Conservation (phyloP, 2,797 vertebrate genomes). For the Limosa lapponica region DNA sequence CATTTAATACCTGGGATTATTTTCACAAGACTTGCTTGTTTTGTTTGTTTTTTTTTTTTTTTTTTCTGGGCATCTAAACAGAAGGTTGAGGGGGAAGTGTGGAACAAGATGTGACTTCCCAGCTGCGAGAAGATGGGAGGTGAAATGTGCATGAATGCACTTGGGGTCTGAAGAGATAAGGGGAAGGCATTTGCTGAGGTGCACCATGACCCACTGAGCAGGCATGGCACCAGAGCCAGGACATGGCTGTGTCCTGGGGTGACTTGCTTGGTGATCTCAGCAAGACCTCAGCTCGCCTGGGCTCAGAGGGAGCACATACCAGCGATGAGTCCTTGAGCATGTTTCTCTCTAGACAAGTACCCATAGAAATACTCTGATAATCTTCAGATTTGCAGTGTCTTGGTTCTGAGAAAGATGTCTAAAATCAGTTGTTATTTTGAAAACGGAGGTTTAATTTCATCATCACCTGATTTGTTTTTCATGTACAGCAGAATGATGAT, state of each 20-base stretch:
- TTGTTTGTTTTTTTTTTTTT: not conserved
- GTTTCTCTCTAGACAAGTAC: not conserved
- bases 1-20: not conserved
- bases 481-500: not conserved
- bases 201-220: rapidly evolving
- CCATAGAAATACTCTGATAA: not conserved
- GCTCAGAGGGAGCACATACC: rapidly evolving
- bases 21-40: not conserved
- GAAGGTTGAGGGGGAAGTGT: not conserved
- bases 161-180: not conserved
- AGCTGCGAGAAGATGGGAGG: not conserved
- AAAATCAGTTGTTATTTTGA: not conserved
- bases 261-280: rapidly evolving
- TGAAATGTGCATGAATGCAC: not conserved
- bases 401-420: not conserved
- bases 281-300: rapidly evolving
- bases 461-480: not conserved
- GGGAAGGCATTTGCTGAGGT: not conserved
- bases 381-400: not conserved
- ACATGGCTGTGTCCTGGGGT: rapidly evolving
- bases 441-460: not conserved
- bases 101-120: not conserved
- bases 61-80: not conserved
- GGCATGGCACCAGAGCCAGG: rapidly evolving
- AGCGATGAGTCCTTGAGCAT: not conserved